Conservation (phyloP, 1,140 invertebrate species). For the Cardiocondyla obscurior region DNA sequence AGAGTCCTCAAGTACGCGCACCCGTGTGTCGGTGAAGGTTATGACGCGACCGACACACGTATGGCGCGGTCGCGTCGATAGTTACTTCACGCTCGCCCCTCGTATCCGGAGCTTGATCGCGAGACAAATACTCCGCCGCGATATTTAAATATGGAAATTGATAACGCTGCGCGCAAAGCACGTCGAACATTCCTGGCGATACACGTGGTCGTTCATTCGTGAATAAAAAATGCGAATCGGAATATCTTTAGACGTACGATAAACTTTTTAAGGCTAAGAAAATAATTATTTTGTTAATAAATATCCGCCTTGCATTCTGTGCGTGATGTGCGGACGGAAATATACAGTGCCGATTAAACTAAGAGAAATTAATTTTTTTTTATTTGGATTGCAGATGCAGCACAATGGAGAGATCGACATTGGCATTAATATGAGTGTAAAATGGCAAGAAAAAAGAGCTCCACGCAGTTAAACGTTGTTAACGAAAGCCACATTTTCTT, state of each 20-base stretch:
- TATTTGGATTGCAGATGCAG: conserved; percentile 42
- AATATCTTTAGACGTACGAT: not conserved
- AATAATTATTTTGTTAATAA: too few species aligned
- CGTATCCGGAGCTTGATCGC: not conserved
- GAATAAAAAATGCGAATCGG: too few species aligned
- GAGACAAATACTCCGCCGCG: not conserved
- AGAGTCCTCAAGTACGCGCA: not conserved
- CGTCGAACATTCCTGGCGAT: not conserved
- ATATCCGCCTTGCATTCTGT: too few species aligned
- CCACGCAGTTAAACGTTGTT: conserved; percentile 1
- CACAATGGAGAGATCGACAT: conserved; percentile 37
- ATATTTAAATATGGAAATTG: not conserved
- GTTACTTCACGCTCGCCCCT: not conserved
- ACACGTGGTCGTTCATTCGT: not conserved
- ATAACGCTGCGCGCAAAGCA: not conserved
- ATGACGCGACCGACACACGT: not conserved
- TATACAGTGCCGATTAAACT: too few species aligned
- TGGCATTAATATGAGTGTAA: conserved; percentile 39
- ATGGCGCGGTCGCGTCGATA: conserved; percentile 5
- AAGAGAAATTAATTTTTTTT: not conserved
- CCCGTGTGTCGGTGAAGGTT: conserved; percentile 13
- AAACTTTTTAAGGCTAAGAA: not conserved
- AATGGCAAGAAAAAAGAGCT: conserved; percentile 65
- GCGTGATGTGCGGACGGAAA: not conserved
- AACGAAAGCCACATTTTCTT: conserved; percentile 35